A percentile compares a stretch with the other conserved stretches of the same genome.
These are phyloP conservation scores for Drosophila anomalata DNA, from an alignment of 2,888 invertebrate genomes.

Conservation along the genomic window DNA sequence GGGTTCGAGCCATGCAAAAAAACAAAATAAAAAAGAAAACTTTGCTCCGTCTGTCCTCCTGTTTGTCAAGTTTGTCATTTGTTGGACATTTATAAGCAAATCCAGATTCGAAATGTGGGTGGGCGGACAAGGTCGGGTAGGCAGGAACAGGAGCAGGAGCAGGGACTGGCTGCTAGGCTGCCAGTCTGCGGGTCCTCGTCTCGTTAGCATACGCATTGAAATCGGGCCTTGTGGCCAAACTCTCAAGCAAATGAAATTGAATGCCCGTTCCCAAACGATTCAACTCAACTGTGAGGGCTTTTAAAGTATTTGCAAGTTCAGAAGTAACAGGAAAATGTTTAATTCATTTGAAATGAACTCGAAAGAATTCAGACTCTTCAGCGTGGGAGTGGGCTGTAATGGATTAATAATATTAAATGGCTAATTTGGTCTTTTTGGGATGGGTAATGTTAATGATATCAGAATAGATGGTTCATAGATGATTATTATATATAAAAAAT, in stretches of 20 bases:
- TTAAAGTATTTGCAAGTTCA: constrained; percentile 69
- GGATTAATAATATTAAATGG: constrained; percentile 16
- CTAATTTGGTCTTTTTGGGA: constrained; percentile 9
- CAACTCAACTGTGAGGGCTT: constrained; percentile 59
- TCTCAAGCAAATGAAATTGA: constrained; percentile 65
- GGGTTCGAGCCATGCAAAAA: constrained; percentile 32
- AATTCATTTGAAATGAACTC: constrained; percentile 24
- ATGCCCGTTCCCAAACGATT: constrained; percentile 32
- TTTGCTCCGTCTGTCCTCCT: constrained; percentile 48
- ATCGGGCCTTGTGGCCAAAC: constrained; percentile 48
- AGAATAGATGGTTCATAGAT: too few species aligned
- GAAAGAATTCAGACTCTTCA: neutral
- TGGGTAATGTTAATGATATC: neutral
- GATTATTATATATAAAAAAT: too few species aligned
- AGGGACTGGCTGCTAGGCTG: neutral
- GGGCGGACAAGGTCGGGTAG: constrained; percentile 18
- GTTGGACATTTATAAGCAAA: constrained; percentile 74
- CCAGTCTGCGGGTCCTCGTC: constrained; percentile 15
- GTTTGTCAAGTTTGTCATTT: constrained; percentile 64
- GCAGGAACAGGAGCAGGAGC: neutral
- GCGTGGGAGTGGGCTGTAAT: constrained; percentile 4
- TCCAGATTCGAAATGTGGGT: constrained; percentile 35
- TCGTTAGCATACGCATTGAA: constrained; percentile 54
- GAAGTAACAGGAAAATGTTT: constrained; percentile 44
- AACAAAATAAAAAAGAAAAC: constrained; percentile 47